Evolutionary conservation across 2,797 vertebrate species (phyloP).

Genomic region (Coranthus polyacanthus): DNA sequence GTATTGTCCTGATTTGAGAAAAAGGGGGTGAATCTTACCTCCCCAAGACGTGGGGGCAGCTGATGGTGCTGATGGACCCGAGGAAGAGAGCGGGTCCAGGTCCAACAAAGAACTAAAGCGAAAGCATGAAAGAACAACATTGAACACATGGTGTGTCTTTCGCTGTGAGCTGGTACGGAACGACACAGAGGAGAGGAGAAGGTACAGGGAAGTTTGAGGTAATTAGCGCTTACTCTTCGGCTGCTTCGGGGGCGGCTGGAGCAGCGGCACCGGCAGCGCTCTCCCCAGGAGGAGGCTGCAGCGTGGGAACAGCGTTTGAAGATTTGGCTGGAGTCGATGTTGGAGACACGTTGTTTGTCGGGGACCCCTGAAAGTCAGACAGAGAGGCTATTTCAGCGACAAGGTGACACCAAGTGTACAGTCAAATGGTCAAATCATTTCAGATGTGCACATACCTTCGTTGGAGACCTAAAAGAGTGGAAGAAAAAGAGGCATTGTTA

Average conservation of each 20-base stretch:
- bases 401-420: neutral
- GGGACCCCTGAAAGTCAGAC: conserved; percentile 89
- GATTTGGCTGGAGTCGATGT: conserved; percentile 97
- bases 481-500: conserved; percentile 27
- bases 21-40: conserved; percentile 84
- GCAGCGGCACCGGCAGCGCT: conserved; percentile 84
- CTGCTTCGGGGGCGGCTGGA: conserved; percentile 84
- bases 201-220: conserved; percentile 6
- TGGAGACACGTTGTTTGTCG: conserved; percentile 94
- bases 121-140: neutral
- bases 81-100: conserved; percentile 92
- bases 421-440: neutral
- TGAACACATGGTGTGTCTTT: neutral
- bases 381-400: neutral
- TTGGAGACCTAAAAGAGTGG: conserved; percentile 83
- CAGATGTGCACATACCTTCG: conserved; percentile 78
- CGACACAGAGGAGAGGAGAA: neutral
- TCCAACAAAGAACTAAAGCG: conserved; percentile 92
- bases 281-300: conserved; percentile 84
- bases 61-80: conserved; percentile 86
- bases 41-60: conserved; percentile 92
- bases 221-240: conserved; percentile 78
- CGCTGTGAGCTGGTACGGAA: neutral
- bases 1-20: neutral
- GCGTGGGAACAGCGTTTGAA: conserved; percentile 87